Percentiles rank a stretch among this genome's conserved stretches.
phyloP scores from a whole-genome alignment of 2,113 vertebrate genomes.

The Psilopogon haemacephalus region DNA sequence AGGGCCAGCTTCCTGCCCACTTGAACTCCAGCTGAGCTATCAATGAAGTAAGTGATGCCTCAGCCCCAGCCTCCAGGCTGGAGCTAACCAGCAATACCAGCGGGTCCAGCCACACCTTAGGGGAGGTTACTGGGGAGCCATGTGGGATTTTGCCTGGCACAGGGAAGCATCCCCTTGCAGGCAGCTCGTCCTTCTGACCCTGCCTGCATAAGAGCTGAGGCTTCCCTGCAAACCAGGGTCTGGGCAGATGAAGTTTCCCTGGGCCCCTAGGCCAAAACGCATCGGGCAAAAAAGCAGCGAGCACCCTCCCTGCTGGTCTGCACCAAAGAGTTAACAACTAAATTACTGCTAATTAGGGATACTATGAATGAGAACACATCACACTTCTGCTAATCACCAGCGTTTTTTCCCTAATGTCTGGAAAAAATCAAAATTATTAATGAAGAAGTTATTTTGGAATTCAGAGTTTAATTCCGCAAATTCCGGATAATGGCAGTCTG shows the following conservation, averaged over 20 bases:
- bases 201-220: background rate
- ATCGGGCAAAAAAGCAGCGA: fast-evolving
- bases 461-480: background rate
- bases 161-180: background rate
- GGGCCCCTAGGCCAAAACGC: fast-evolving
- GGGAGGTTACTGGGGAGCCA: fast-evolving
- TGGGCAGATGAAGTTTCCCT: background rate
- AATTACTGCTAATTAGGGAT: slow-evolving; percentile 33
- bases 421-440: slow-evolving; percentile 62
- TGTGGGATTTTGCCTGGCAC: too few relatives aligned
- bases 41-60: slow-evolving; percentile 2
- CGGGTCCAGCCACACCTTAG: background rate
- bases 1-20: slow-evolving; percentile 62
- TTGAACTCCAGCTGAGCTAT: slow-evolving; percentile 24
- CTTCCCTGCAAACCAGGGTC: background rate
- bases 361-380: slow-evolving; percentile 39
- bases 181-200: background rate
- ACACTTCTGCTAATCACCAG: slow-evolving; percentile 5
- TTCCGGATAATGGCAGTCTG: slow-evolving; percentile 13
- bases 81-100: background rate
- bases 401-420: slow-evolving; percentile 28
- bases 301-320: background rate
- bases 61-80: background rate
- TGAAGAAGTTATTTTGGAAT: slow-evolving; percentile 52
- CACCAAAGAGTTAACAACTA: slow-evolving; percentile 4